phyloP scores from a whole-genome alignment of 2,888 invertebrate species.

The Cerastis rubricosa region DNA sequence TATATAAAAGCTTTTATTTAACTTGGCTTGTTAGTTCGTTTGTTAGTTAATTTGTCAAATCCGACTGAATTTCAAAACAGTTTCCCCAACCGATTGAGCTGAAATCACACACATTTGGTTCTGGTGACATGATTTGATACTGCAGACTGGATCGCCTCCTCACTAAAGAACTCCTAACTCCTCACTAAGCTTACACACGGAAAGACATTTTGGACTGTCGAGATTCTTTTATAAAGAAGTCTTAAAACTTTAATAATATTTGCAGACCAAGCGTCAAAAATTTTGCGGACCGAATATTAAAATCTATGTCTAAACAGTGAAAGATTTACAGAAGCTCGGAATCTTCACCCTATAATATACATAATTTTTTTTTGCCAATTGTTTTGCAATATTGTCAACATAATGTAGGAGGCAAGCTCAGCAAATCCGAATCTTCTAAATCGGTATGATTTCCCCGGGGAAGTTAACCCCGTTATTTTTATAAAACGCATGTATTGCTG shows the following conservation, averaged over 20 bases:
- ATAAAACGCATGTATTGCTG: conserved; percentile 57
- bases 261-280: background rate
- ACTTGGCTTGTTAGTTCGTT: too few relatives aligned
- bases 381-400: conserved; percentile 43
- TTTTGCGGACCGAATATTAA: background rate
- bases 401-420: conserved; percentile 46
- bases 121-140: too few relatives aligned
- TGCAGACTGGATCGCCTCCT: too few relatives aligned
- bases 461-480: conserved; percentile 59
- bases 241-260: background rate
- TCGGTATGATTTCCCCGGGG: conserved; percentile 75
- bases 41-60: too few relatives aligned
- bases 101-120: too few relatives aligned
- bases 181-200: background rate
- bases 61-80: too few relatives aligned
- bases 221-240: background rate
- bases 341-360: conserved; percentile 3
- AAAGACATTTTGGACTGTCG: background rate
- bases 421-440: conserved; percentile 67
- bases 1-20: too few relatives aligned
- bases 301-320: conserved; percentile 1
- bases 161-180: too few relatives aligned
- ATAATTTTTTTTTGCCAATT: conserved; percentile 30
- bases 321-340: conserved; percentile 8
- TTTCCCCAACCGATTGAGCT: too few relatives aligned